phyloP scores from a whole-genome alignment of 2,113 vertebrate genomes.

The Neoarius graeffei region DNA sequence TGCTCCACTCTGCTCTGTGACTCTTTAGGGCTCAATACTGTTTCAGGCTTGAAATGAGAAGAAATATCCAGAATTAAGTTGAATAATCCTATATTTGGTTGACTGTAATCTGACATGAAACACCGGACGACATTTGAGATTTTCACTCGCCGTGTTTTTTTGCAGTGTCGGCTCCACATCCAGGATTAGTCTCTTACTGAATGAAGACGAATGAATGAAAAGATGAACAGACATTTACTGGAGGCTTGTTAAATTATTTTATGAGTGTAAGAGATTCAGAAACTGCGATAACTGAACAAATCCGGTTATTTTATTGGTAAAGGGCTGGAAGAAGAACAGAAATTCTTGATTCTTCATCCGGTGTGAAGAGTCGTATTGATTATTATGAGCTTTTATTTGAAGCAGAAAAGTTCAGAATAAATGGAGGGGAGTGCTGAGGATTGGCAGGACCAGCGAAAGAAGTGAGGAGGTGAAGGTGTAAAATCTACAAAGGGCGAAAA shows the following conservation, averaged over 20 bases:
- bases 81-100: no score
- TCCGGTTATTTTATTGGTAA: not conserved
- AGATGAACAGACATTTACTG: not conserved
- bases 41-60: no score
- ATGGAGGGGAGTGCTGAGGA: not conserved
- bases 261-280: not conserved
- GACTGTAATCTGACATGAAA: no score
- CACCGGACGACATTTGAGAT: no score
- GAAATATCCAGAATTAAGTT: no score
- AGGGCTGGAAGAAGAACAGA: not conserved
- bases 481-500: not conserved
- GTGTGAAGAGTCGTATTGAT: not conserved
- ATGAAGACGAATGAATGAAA: not conserved
- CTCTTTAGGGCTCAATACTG: not conserved
- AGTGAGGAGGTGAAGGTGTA: not conserved
- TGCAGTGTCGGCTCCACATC: not conserved
- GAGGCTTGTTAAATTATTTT: not conserved
- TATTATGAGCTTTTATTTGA: not conserved
- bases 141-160: not conserved
- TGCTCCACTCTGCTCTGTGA: no score
- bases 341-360: not conserved
- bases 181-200: not conserved
- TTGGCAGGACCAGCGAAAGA: not conserved
- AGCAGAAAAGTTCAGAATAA: not conserved
- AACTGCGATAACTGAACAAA: not conserved